Conservation (phyloP, 2,113 vertebrate genomes). For the Myiopsitta monachus region DNA sequence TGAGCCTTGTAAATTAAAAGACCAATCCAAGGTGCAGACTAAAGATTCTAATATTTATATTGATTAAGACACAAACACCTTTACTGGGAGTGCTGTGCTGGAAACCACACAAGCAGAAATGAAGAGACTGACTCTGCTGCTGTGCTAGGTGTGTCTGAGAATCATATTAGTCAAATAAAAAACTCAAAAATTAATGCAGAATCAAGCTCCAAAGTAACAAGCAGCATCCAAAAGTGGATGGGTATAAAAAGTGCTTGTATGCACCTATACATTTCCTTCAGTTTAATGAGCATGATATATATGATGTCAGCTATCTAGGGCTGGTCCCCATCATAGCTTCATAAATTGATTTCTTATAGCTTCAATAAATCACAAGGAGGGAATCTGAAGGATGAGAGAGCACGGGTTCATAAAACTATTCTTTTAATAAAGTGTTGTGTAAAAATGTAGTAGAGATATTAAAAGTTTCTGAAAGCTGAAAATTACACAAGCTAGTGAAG, state of each 20-base stretch:
- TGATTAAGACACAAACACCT: not conserved
- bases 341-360: not conserved
- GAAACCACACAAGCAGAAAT: not conserved
- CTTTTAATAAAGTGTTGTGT: not conserved
- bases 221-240: not conserved
- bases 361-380: not conserved
- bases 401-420: not conserved
- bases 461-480: not conserved
- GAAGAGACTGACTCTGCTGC: not conserved
- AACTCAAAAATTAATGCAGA: not conserved
- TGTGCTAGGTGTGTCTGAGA: rapidly evolving
- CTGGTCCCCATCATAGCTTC: not conserved
- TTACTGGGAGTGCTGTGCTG: not conserved
- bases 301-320: not conserved
- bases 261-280: not conserved
- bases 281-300: not conserved
- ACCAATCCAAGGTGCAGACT: too few relatives aligned
- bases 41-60: not conserved
- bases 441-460: not conserved
- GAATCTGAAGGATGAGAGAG: not conserved
- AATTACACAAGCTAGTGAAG: not conserved
- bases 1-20: not conserved
- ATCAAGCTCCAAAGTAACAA: not conserved
- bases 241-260: not conserved
- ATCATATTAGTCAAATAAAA: not conserved